Percentiles rank a stretch among this genome's conserved stretches.
Conservation (phyloP, 2,113 vertebrate species). For the Pelecanus crispus region DNA sequence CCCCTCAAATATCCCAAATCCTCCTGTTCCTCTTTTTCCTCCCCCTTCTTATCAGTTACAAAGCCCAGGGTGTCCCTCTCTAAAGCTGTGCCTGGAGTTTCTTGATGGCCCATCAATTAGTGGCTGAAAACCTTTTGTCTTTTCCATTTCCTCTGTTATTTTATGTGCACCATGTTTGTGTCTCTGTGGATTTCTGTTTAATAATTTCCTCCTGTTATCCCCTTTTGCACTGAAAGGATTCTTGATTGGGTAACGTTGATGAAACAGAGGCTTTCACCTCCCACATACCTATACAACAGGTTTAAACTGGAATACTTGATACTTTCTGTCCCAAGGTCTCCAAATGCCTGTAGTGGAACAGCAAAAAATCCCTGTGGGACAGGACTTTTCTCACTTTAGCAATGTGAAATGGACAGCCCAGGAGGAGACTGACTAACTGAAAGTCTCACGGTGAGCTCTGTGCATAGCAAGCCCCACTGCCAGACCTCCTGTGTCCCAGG, state of each 20-base stretch:
- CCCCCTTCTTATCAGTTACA: neutral
- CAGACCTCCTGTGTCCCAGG: neutral
- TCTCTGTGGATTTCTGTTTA: neutral
- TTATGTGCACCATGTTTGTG: neutral
- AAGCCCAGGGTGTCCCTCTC: neutral
- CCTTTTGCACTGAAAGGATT: neutral
- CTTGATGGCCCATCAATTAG: neutral
- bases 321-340: neutral
- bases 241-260: neutral
- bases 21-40: neutral
- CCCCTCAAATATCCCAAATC: neutral
- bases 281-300: neutral
- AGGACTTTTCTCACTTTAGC: neutral
- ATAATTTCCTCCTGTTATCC: neutral
- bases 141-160: neutral
- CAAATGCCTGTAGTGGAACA: neutral
- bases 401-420: neutral
- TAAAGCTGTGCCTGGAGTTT: neutral
- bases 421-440: neutral
- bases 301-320: neutral
- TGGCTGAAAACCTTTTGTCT: neutral
- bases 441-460: neutral
- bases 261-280: neutral
- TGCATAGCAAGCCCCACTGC: neutral
- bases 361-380: neutral